A percentile compares a stretch with the other conserved stretches of the same genome.
These are phyloP conservation scores for Papilio glaucus DNA, from an alignment of 1,140 invertebrate genomes.

Conservation along the genomic window DNA sequence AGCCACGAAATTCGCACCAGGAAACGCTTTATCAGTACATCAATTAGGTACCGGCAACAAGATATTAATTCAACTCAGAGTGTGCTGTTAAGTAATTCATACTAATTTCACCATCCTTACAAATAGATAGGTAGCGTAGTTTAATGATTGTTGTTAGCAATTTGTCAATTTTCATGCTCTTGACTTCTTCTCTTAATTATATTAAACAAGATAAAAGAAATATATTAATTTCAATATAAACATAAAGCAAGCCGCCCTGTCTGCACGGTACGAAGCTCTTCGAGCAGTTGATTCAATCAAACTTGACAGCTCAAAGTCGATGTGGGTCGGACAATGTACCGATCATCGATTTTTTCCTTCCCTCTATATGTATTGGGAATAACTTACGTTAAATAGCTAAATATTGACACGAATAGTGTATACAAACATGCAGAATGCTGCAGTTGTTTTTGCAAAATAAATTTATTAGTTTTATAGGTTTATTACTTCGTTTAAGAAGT, in stretches of 20 bases:
- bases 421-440: conserved; percentile 17
- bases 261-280: conserved; percentile 53
- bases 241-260: conserved; percentile 40
- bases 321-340: conserved; percentile 75
- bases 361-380: conserved; percentile 61
- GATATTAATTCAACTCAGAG: conserved; percentile 19
- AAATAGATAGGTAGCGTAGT: too few species aligned
- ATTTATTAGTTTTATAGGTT: too few species aligned
- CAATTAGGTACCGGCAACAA: conserved; percentile 15
- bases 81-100: not conserved
- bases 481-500: too few species aligned
- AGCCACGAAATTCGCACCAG: conserved; percentile 7
- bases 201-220: not conserved
- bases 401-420: conserved; percentile 29
- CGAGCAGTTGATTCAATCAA: conserved; percentile 76
- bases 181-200: not conserved
- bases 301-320: conserved; percentile 79
- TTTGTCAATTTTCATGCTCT: not conserved
- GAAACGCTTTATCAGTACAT: conserved; percentile 17
- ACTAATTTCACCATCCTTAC: not conserved
- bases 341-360: conserved; percentile 76
- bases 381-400: conserved; percentile 43
- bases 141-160: too few species aligned
- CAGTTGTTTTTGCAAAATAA: not conserved
- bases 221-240: conserved; percentile 1